Evolutionary conservation across 2,888 invertebrate species (phyloP), one percentile per base, ranked within the genome.

Genomic region (Ecdyonurus torrentis): DNA sequence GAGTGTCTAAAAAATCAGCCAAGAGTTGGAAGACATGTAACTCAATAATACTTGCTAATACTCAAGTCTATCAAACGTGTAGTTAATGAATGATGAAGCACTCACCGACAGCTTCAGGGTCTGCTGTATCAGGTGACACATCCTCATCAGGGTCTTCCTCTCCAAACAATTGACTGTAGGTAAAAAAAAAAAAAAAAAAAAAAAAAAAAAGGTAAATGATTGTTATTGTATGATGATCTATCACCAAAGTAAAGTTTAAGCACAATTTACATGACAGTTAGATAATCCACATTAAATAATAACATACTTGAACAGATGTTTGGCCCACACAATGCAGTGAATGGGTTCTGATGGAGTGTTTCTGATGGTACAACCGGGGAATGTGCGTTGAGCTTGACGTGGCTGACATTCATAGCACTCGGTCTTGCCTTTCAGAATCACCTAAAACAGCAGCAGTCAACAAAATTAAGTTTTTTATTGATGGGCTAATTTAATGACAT

Each of bases 281-380:
- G 64, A 18, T 66, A 62, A 58, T 61, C n/a, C 1, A n/a, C n/a
- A n/a, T n/a, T n/a, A n/a, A n/a, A n/a, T n/a, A n/a, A n/a, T 61
- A 23, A 77, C 82, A 79, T 76, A 91, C 89, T 97, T 97, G 77
- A 98, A 99, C 10, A 99, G 82, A 79, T 97, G 96, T 75, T 99
- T 99, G 0, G 96, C 91, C 99, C 99, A 99, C 22, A 99, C 97
- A 68, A 99, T 95, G 74, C 99, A 99, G 76, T 99, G 99, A 69
- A 99, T 96, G 0, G 94, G 94, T 74, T 99, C 98, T 0, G 96
- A 97, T 0, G 99, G 99, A 0, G 99, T 99, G 74, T 99, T 99
- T 55, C 99, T 82, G 68, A 99, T 99, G 1, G 99, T 99, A 74
- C 99, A 99, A 0, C 97, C 96, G 0, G 99, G 98, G 76, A 86